Base-by-base conservation (phyloP, 2,888 invertebrate species). In the Mamestra brassicae region DNA sequence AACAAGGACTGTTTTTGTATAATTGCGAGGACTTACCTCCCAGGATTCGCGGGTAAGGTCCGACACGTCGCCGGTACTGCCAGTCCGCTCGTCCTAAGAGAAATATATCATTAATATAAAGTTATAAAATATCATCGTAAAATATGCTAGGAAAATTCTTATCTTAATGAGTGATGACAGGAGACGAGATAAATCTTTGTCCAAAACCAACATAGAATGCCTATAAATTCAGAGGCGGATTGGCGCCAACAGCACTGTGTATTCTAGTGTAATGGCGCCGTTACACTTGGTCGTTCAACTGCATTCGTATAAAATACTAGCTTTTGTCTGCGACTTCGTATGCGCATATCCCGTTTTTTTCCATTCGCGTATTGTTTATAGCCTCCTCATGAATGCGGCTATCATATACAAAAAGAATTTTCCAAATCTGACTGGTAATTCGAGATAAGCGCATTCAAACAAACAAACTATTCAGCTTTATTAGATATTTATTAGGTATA, bases 41-140 rank as follows among this genome's bases (percentile, higher is more conserved):
- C 99, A 99, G 81, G 98, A 98, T 94, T 99, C 98, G 91, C 98
- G 97, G 71, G 98, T 98, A 83, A 98, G 96, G 90, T 98, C 98
- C 13, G 97, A 97, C 55, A 98, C 97, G 92, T 98, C 98, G 74
- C 97, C 98, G 77, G 97, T 97, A 90, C 97, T 98, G 85, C 97
- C 97, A 78, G 97, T 97, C 71, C 97, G 97, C 80, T 97, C 96
- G 84, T 96, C 97, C 95, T 97, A 88, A 64, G 88, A 92, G 83
- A 89, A 90, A 86, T 67, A 67, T 10, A 71, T 67, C 47, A 71
- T 81, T 78, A 76, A 75, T 66, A 81, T 66, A 45, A 34, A 74
- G 67, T 66, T 63, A 60, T 57, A 50, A 64, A 65, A 55, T 54
- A 60, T 50, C 10, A 50, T 71, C 67, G 54, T 76, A 62, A 68